Base-by-base conservation (phyloP, 2,113 vertebrate genomes). In the Petrocephalus microphthalmus region DNA sequence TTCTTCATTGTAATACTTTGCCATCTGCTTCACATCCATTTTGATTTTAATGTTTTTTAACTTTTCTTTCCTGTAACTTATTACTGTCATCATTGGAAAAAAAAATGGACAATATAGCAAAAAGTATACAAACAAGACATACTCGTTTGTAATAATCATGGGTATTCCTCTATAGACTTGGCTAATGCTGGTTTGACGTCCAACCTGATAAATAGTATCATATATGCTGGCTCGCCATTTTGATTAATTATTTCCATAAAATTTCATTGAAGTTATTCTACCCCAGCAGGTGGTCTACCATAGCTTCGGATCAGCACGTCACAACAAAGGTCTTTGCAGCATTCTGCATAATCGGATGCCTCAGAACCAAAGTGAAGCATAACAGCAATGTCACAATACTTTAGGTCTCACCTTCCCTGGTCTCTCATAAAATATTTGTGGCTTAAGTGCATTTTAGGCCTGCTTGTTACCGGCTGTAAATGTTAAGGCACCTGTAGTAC, bases 1-100 rank as follows among this genome's bases (percentile, higher is more conserved):
- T 87, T 87, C 45, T 53, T 78, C 87, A 25, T 64, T 60, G 37
- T 47, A 64, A 87, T 64, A n/a, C 42, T 64, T 87, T 64, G 85
- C 8, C 85, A 57, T 87, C 54, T n/a, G 37, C 10, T 64, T 85
- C 53, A 22, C 25, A 60, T 87, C 22, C 85, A 78, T 60, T 87
- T n/a, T 13, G 56, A 60, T 47, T 60, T 47, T 60, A 64, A 60
- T 64, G 85, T 64, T 25, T 87, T 56, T 37, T 37, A 74, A 29
- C 10, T 78, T 74, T 42, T 78, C 71, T 29, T 78, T 42, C 15
- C 33, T 42, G 71, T 78, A 42, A 42, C 71, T 19, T 37, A 19
- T 67, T 67, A 67, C 25, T 13, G n/a, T 67, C 60, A 29, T 29
- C 60, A 67, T 2, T 78, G 71, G 67, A 37, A 7, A 74, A 19